Conservation (phyloP, 2,113 vertebrate genomes). For the Tachysurus vachellii region DNA sequence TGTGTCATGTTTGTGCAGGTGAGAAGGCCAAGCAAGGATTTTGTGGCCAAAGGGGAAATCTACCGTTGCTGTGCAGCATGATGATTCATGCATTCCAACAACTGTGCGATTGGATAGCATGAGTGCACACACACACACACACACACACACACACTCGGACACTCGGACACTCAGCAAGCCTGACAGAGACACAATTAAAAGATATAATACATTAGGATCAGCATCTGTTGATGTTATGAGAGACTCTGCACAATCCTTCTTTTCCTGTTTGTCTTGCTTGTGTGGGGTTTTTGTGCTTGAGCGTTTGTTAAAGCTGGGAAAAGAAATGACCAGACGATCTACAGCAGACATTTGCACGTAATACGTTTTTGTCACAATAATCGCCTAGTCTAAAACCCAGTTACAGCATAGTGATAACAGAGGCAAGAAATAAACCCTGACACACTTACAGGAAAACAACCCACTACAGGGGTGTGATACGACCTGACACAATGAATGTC, state of each 20-base stretch:
- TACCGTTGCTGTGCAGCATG: too few relatives aligned
- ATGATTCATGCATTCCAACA: background rate
- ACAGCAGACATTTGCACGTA: background rate
- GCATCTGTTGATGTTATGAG: background rate
- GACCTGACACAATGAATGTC: background rate
- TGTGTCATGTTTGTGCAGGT: background rate
- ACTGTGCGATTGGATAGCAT: background rate
- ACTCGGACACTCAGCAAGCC: background rate
- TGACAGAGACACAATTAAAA: background rate
- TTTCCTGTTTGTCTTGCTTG: conserved; percentile 1
- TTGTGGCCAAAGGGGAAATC: background rate
- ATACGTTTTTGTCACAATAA: background rate
- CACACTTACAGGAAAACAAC: background rate
- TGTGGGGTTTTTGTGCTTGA: background rate
- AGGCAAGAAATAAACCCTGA: background rate
- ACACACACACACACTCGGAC: background rate
- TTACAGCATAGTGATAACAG: background rate
- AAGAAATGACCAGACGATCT: background rate
- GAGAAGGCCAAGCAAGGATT: background rate
- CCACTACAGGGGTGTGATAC: background rate
- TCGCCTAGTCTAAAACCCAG: background rate
- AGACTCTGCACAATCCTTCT: background rate
- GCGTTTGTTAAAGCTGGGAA: background rate
- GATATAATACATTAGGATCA: background rate
- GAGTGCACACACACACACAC: background rate